Evolutionary conservation across 1,140 invertebrate species (phyloP).

Genomic region (Caerostris darwini): DNA sequence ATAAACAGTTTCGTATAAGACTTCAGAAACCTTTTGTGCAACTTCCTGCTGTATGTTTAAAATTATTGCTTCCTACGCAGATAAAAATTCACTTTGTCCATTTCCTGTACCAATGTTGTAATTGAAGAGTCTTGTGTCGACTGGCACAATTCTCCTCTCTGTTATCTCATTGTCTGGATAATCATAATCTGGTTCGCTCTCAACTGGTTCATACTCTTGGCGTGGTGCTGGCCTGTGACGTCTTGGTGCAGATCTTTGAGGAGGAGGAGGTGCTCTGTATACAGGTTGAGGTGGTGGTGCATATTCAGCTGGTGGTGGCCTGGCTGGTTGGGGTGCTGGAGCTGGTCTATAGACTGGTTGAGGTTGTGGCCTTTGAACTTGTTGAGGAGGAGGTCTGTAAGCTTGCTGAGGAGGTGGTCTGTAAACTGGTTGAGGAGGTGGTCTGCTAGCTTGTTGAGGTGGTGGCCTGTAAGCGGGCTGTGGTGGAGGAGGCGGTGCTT

Average conservation of each 20-base stretch:
- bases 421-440: background rate
- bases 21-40: background rate
- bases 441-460: slow-evolving; percentile 31
- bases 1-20: background rate
- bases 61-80: background rate
- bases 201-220: background rate
- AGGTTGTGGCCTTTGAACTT: background rate
- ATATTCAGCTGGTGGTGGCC: background rate
- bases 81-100: background rate
- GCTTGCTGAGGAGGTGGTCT: slow-evolving; percentile 39
- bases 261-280: background rate
- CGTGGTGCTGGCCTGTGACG: background rate
- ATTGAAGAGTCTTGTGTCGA: slow-evolving; percentile 64
- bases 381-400: slow-evolving; percentile 45
- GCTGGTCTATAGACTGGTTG: background rate
- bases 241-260: slow-evolving; percentile 10
- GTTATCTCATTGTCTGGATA: slow-evolving; percentile 60
- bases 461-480: background rate
- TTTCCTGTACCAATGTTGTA: slow-evolving; percentile 63
- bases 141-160: slow-evolving; percentile 46
- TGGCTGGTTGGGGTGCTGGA: background rate
- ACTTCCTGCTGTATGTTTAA: background rate
- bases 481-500: background rate
- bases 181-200: slow-evolving; percentile 57
- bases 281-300: background rate